Evolutionary conservation across 1,140 invertebrate species (phyloP), one percentile per base, ranked within the genome.

Genomic region (Brachionus calyciflorus): DNA sequence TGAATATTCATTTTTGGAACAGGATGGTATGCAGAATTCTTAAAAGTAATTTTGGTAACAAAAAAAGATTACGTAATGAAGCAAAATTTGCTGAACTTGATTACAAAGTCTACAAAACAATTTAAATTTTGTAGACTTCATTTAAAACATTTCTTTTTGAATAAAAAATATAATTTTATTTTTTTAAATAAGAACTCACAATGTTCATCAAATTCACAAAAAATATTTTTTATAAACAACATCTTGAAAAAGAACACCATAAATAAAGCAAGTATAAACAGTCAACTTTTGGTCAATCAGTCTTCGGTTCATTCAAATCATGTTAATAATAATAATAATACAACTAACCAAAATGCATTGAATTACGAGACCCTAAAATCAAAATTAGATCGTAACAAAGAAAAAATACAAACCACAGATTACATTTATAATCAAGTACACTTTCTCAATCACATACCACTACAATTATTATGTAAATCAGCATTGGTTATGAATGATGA

Each of bases 401-500:
- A 73, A 30, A 49, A 73, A 51, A 33, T 73, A 55, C 46, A 19
- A 30, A 73, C 51, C 10, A 19, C 21, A 17, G 69, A 73, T 33
- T 68, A 53, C 37, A 53, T 69, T 30, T 28, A 77, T 9, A 55
- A 33, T 28, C 60, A 73, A 44, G 77, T 51, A 19, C 26, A 53
- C 44, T 44, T 40, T 41, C 17, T 94, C 14, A 96, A 96, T 80
- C 94, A 98, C 82, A 89, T 91, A 57, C 92, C 94, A 0, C 83
- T 99, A 49, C 92, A 93, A 0, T 89, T 91, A 0, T 83, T 98
- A 51, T 88, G 94, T 0, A 99, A 99, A 87, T 92, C 93, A 3
- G 92, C 93, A 0, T 91, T 94, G 0, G 90, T 96, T 1, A 87
- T 98, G 80, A 87, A 89, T 9, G 93, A 94, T 80, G 93, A 96